These are phyloP conservation scores for Sebastes elongatus DNA, from an alignment of 2,797 vertebrate species.

Conservation along the genomic window DNA sequence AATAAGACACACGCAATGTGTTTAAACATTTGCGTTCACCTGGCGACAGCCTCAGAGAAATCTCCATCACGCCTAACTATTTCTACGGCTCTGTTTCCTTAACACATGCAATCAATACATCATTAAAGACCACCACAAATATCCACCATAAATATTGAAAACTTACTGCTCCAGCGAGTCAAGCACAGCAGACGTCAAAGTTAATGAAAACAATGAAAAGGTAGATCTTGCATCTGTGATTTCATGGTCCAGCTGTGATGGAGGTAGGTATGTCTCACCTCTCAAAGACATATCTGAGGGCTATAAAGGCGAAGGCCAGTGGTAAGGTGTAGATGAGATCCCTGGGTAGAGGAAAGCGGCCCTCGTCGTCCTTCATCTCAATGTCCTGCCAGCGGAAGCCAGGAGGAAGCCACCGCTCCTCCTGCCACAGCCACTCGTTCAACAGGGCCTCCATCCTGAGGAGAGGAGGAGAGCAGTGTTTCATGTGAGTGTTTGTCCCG, in stretches of 20 bases:
- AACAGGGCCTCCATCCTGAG: conserved; percentile 84
- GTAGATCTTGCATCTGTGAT: not conserved
- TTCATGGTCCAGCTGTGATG: not conserved
- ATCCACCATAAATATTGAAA: not conserved
- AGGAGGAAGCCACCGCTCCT: conserved; percentile 89
- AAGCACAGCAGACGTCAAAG: not conserved
- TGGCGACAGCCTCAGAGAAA: not conserved
- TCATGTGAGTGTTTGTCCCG: not conserved
- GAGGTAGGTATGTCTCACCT: conserved; percentile 77
- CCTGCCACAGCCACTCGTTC: conserved; percentile 87
- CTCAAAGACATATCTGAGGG: conserved; percentile 84
- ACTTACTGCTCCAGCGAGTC: not conserved
- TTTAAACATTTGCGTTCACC: not conserved
- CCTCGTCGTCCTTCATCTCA: conserved; percentile 62
- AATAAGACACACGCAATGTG: not conserved
- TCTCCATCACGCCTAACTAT: not conserved
- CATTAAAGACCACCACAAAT: not conserved
- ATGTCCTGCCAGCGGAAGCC: conserved; percentile 86
- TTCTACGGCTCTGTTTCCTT: not conserved
- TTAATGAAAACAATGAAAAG: not conserved
- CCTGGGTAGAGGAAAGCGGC: conserved; percentile 81
- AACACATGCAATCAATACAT: not conserved
- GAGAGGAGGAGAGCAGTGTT: not conserved
- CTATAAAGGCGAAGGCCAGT: conserved; percentile 83
- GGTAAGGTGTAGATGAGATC: conserved; percentile 86